Conservation (phyloP, 2,888 invertebrate species). For the Teleogryllus oceanicus region DNA sequence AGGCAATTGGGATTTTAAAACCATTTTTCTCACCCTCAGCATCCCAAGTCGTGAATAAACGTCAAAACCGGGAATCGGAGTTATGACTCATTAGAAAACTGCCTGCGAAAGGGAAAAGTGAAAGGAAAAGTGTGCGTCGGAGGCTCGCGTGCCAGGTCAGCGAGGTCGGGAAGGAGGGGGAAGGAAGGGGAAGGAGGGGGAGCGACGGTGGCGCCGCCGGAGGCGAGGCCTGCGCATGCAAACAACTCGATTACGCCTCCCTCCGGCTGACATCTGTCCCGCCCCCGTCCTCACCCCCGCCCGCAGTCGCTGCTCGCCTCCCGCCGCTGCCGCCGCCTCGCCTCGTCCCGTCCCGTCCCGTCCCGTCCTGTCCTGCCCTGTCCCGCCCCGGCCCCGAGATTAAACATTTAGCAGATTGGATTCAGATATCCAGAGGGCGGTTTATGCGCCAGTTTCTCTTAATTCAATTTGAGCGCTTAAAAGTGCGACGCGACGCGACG, state of each 20-base stretch:
- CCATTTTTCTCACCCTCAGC: too few species aligned
- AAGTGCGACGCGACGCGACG: neutral
- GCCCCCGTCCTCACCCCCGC: neutral
- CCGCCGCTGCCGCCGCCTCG: neutral
- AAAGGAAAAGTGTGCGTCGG: too few species aligned
- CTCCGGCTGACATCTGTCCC: neutral
- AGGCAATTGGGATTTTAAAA: too few species aligned
- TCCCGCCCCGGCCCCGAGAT: neutral
- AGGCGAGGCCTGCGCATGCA: neutral
- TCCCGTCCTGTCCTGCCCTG: neutral
- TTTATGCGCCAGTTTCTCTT: neutral
- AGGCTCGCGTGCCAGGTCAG: too few species aligned
- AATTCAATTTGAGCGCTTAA: neutral
- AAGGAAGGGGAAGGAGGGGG: too few species aligned
- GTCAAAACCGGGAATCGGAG: too few species aligned
- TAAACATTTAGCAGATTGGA: constrained; percentile 18
- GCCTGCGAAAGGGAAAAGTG: too few species aligned
- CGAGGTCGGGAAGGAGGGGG: too few species aligned
- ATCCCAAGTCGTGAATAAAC: too few species aligned
- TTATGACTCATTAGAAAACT: too few species aligned
- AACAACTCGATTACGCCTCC: neutral
- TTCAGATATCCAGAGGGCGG: neutral
- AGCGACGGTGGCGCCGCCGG: neutral
- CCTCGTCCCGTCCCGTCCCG: neutral
- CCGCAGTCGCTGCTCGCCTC: neutral